Evolutionary conservation across 2,797 vertebrate species (phyloP).

Genomic region (Carduelis carduelis): DNA sequence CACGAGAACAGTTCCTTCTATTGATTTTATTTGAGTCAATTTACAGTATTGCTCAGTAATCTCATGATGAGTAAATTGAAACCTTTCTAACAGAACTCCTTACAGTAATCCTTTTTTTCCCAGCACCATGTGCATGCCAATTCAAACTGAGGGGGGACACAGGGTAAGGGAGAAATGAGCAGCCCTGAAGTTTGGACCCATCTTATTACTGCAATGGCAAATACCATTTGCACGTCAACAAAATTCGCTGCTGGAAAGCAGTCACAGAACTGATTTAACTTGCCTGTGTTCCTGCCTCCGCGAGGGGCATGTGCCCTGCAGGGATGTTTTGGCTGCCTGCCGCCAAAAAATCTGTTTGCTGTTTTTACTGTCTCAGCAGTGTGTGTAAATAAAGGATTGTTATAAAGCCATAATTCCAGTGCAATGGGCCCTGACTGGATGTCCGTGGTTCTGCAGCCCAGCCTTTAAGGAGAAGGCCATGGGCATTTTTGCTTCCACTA

Average conservation of each 20-base stretch:
- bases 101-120: not conserved
- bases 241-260: conserved; percentile 12
- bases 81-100: conserved; percentile 52
- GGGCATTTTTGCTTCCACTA: conserved; percentile 36
- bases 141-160: not conserved
- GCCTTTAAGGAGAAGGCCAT: conserved; percentile 42
- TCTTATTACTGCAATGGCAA: conserved; percentile 63
- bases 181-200: conserved; percentile 32
- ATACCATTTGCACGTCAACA: conserved; percentile 10
- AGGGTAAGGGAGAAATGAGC: not conserved
- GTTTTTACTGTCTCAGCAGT: conserved; percentile 76
- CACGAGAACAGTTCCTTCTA: not conserved
- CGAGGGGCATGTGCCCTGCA: conserved; percentile 58
- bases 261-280: conserved; percentile 52
- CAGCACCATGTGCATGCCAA: not conserved
- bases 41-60: conserved; percentile 34
- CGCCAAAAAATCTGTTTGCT: conserved; percentile 75
- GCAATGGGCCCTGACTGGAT: conserved; percentile 65
- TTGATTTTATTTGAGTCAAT: conserved; percentile 7
- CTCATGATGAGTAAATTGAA: conserved; percentile 62
- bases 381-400: conserved; percentile 78
- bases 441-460: conserved; percentile 55
- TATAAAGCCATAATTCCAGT: conserved; percentile 74
- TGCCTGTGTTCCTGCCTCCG: conserved; percentile 48
- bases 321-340: conserved; percentile 70